Conservation (phyloP, 92 coral and sea anemone genomes). For the Parazoanthus darwini region DNA sequence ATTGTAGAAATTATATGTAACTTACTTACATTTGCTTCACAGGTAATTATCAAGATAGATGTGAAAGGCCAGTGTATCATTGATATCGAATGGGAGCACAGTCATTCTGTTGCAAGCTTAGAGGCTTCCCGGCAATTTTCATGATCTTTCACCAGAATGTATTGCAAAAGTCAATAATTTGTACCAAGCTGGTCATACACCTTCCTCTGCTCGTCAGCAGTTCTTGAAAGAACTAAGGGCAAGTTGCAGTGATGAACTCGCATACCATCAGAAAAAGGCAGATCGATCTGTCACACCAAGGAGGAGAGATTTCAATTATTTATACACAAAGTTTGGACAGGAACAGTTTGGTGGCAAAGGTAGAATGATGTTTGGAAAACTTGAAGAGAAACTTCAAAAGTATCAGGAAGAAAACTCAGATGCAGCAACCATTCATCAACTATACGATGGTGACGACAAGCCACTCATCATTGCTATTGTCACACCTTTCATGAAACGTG, state of each 20-base stretch:
- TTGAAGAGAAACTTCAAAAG: slow-evolving; percentile 30
- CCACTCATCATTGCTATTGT: slow-evolving; percentile 34
- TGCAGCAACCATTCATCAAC: slow-evolving; percentile 15
- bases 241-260: slow-evolving; percentile 50
- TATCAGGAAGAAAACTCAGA: slow-evolving; percentile 30
- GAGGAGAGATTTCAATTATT: slow-evolving; percentile 59
- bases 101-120: slow-evolving; percentile 35
- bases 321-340: slow-evolving; percentile 48
- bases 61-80: slow-evolving; percentile 20
- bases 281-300: slow-evolving; percentile 62
- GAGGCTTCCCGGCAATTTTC: slow-evolving; percentile 40
- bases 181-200: neutral
- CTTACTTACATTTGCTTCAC: slow-evolving; percentile 19
- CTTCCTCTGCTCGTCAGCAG: slow-evolving; percentile 28
- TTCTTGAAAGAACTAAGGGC: slow-evolving; percentile 56
- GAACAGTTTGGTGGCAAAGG: slow-evolving; percentile 57
- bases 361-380: slow-evolving; percentile 35
- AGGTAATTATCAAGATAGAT: slow-evolving; percentile 31
- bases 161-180: neutral
- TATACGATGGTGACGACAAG: slow-evolving; percentile 29
- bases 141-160: slow-evolving; percentile 23
- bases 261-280: slow-evolving; percentile 60
- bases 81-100: slow-evolving; percentile 43
- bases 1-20: neutral
- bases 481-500: slow-evolving; percentile 14